Evolutionary conservation across 2,113 vertebrate species (phyloP).

Genomic region (Peromyscus californicus): DNA sequence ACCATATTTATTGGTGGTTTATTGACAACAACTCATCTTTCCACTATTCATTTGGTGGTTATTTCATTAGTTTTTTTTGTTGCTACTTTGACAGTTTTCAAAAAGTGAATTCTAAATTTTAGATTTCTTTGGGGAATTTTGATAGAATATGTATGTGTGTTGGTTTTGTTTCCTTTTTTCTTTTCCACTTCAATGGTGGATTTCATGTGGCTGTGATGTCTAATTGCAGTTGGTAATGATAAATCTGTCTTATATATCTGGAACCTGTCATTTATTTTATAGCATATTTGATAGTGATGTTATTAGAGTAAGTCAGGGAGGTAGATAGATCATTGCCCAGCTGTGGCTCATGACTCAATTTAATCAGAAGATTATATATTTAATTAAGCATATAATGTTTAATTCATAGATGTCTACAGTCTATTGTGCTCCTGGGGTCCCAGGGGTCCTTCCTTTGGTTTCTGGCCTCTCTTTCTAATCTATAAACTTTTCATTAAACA

Average conservation of each 20-base stretch:
- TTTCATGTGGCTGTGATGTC: not conserved
- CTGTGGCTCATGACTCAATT: not conserved
- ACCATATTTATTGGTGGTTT: not conserved
- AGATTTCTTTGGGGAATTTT: not conserved
- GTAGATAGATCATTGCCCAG: not conserved
- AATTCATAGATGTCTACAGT: not conserved
- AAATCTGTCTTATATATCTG: not conserved
- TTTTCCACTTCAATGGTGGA: not conserved
- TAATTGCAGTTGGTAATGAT: not conserved
- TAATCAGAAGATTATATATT: not conserved
- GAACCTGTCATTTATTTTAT: not conserved
- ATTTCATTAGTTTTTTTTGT: not conserved
- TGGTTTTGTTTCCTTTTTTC: not conserved
- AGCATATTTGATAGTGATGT: not conserved
- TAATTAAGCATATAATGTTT: not conserved
- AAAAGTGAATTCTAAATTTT: not conserved
- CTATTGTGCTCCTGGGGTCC: fast-evolving
- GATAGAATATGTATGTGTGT: not conserved
- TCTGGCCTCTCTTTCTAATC: not conserved
- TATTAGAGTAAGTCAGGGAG: not conserved
- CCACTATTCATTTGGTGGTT: not conserved
- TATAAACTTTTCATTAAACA: not conserved
- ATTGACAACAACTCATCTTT: not conserved
- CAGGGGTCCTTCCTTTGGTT: not conserved
- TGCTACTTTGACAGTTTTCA: not conserved